A percentile compares a stretch with the other conserved stretches of the same genome.
Evolutionary conservation across 2,797 vertebrate species (phyloP).

Genomic region (Pitangus sulphuratus): DNA sequence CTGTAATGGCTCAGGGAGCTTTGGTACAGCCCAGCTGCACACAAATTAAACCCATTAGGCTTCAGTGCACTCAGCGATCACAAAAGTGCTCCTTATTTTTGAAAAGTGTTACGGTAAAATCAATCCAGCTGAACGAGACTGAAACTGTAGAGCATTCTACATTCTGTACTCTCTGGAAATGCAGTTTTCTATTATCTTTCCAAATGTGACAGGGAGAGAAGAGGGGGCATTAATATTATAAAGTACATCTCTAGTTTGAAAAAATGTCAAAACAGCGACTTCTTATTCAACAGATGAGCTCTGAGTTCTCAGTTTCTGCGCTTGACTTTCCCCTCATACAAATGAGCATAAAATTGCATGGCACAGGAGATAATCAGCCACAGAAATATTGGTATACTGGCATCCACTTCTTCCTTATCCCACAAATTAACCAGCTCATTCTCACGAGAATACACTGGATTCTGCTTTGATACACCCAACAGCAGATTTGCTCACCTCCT

Average conservation of each 20-base stretch:
- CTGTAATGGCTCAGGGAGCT: conserved; percentile 21
- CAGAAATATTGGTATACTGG: not conserved
- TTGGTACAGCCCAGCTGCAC: conserved; percentile 28
- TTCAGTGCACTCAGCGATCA: not conserved
- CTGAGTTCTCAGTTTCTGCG: not conserved
- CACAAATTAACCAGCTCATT: not conserved
- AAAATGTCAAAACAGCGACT: conserved; percentile 2
- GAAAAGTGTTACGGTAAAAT: conserved; percentile 3
- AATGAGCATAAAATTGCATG: not conserved
- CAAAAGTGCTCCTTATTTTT: conserved; percentile 14
- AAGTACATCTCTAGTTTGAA: not conserved
- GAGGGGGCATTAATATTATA: not conserved
- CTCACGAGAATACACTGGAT: not conserved
- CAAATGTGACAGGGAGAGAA: not conserved
- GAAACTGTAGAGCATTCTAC: not conserved
- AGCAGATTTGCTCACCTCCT: not conserved
- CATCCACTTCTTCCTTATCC: not conserved
- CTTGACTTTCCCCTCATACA: not conserved
- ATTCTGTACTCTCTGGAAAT: not conserved
- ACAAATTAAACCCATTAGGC: conserved; percentile 45
- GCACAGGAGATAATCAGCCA: not conserved
- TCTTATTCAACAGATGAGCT: not conserved
- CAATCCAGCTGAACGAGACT: conserved; percentile 14
- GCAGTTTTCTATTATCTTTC: not conserved
- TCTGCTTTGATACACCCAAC: not conserved